Conservation (phyloP, 2,888 invertebrate species). For the Amblyteles armatorius region DNA sequence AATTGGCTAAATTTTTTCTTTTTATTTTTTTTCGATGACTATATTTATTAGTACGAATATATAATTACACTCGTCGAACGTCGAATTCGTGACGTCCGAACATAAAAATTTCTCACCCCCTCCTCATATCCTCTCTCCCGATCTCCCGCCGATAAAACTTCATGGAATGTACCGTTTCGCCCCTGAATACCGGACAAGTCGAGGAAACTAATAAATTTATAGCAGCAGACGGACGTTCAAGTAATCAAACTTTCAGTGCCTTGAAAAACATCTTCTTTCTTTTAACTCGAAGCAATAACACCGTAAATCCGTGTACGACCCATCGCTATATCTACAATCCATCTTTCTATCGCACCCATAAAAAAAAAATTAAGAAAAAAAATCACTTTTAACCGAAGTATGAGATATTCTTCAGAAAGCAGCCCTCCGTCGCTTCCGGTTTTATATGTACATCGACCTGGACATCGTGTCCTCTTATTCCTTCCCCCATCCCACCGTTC, state of each 20-base stretch:
- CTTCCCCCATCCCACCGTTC: neutral
- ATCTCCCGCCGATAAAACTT: slow-evolving; percentile 20
- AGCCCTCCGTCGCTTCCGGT: neutral
- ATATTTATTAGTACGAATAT: slow-evolving; percentile 48
- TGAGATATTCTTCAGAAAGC: neutral
- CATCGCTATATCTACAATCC: slow-evolving; percentile 1
- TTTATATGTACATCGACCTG: slow-evolving; percentile 28
- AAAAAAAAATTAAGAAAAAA: neutral
- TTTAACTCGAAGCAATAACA: neutral
- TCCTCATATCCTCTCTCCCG: neutral
- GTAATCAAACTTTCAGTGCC: neutral
- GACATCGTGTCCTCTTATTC: neutral
- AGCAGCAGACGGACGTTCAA: neutral
- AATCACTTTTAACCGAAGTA: neutral
- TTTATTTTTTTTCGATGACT: slow-evolving; percentile 49
- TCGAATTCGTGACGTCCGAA: slow-evolving; percentile 23
- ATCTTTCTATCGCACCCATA: neutral
- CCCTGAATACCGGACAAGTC: slow-evolving; percentile 16
- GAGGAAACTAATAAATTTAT: slow-evolving; percentile 9
- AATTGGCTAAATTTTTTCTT: slow-evolving; percentile 6
- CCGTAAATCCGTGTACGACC: neutral
- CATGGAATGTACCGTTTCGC: slow-evolving; percentile 45
- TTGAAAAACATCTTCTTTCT: neutral
- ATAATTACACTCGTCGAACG: slow-evolving; percentile 53
- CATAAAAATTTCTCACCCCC: neutral